Percentiles rank a stretch among this genome's conserved stretches.
These are phyloP conservation scores for Drosophila varians DNA, from an alignment of 1,140 invertebrate species.

Conservation along the genomic window DNA sequence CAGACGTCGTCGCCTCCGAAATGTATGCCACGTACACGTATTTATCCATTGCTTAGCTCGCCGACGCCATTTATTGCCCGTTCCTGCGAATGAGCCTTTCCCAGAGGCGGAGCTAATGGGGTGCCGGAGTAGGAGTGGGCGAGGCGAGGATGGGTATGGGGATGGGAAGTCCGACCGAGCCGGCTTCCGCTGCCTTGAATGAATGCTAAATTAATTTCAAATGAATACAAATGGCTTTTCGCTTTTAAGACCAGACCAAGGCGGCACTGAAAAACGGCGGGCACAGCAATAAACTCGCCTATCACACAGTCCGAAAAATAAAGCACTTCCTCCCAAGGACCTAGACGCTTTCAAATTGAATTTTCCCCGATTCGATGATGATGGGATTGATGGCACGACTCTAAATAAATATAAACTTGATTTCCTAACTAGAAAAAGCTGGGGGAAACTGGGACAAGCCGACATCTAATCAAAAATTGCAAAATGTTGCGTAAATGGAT, in stretches of 20 bases:
- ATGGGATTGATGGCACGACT: neutral
- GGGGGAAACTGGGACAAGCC: neutral
- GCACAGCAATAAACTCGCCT: constrained; percentile 44
- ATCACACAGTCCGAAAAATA: constrained; percentile 27
- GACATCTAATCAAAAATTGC: neutral
- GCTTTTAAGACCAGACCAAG: constrained; percentile 72
- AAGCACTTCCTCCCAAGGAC: constrained; percentile 1
- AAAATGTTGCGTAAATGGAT: neutral
- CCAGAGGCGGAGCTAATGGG: constrained; percentile 13
- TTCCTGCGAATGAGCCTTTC: constrained; percentile 20
- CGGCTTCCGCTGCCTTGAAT: constrained; percentile 71
- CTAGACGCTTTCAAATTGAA: constrained; percentile 30
- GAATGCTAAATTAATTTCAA: constrained; percentile 83
- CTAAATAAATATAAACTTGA: neutral
- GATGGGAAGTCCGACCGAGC: constrained; percentile 5
- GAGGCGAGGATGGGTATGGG: neutral
- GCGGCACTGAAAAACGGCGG: constrained; percentile 37
- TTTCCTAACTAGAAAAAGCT: neutral
- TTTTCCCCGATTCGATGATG: constrained; percentile 9
- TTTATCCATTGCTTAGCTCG: constrained; percentile 80
- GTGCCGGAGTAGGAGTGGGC: no score
- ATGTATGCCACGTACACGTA: constrained; percentile 81
- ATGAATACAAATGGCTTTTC: constrained; percentile 82
- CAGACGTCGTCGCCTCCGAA: constrained; percentile 54
- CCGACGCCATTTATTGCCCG: constrained; percentile 67